These are phyloP conservation scores for Orchestes rusci DNA, from an alignment of 2,888 invertebrate species.

Conservation along the genomic window DNA sequence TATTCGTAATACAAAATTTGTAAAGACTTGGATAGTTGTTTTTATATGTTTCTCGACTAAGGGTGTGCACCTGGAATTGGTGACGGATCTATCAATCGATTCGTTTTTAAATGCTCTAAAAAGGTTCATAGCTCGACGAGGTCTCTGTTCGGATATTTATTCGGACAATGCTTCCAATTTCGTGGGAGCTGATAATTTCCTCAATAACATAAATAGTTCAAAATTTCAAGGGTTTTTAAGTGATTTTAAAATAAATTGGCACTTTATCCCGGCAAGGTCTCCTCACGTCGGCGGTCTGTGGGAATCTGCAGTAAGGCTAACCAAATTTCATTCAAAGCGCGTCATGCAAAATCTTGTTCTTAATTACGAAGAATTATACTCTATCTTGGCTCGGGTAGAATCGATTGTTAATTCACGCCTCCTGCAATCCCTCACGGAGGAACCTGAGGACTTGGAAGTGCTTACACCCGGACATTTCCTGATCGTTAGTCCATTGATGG, in stretches of 20 bases:
- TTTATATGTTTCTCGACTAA: slow-evolving; percentile 24
- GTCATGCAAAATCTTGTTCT: slow-evolving; percentile 25
- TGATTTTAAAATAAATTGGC: slow-evolving; percentile 25
- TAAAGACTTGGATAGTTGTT: slow-evolving; percentile 22
- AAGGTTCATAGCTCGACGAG: slow-evolving; percentile 22
- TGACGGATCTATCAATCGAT: slow-evolving; percentile 18
- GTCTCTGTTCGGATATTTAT: slow-evolving; percentile 18
- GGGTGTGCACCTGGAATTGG: slow-evolving; percentile 23
- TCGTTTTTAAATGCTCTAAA: slow-evolving; percentile 20
- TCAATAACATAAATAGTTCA: slow-evolving; percentile 5
- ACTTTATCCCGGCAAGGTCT: slow-evolving; percentile 33
- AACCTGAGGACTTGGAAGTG: no score
- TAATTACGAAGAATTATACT: slow-evolving; percentile 33
- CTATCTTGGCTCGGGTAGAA: slow-evolving; percentile 31
- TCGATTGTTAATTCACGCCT: slow-evolving; percentile 33
- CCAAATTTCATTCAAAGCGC: slow-evolving; percentile 31
- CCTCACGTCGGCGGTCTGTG: slow-evolving; percentile 25
- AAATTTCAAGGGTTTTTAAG: slow-evolving; percentile 5
- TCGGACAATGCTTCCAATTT: slow-evolving; percentile 20
- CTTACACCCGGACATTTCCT: no score
- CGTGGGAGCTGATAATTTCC: slow-evolving; percentile 11
- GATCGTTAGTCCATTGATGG: no score
- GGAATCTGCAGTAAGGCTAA: slow-evolving; percentile 32
- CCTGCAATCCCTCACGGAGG: slow-evolving; percentile 21
- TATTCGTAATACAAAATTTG: slow-evolving; percentile 11